phyloP scores from a whole-genome alignment of 2,888 invertebrate species.

The Neocrepidodera transversa region DNA sequence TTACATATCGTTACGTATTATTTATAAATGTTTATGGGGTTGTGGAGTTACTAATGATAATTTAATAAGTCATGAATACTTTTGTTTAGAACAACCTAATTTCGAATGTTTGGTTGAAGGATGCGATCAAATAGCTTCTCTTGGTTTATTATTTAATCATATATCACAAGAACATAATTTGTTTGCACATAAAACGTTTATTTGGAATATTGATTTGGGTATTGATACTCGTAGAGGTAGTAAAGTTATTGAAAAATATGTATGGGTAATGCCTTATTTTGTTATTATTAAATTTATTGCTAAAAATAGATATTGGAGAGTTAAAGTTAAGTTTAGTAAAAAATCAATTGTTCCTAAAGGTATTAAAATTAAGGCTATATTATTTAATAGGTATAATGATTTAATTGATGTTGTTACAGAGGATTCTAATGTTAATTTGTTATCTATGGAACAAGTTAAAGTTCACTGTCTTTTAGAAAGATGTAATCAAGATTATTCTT shows the following conservation, averaged over 20 bases:
- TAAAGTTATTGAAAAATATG: background rate
- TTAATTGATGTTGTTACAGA: background rate
- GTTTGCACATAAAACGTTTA: background rate
- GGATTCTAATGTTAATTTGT: background rate
- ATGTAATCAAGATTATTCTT: background rate
- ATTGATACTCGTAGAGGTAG: background rate
- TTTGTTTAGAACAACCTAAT: background rate
- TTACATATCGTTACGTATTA: background rate
- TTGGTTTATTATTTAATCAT: background rate
- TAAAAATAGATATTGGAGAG: background rate
- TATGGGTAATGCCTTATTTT: background rate
- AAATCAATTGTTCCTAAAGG: background rate
- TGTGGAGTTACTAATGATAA: background rate
- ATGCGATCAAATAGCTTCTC: too few species aligned
- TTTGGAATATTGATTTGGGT: background rate
- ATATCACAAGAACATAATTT: background rate
- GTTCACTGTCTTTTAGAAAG: background rate
- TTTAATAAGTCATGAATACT: background rate
- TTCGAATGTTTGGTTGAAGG: too few species aligned
- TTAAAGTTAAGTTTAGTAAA: background rate
- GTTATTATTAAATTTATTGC: background rate
- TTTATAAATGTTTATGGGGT: background rate
- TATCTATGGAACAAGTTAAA: background rate
- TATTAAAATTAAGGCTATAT: background rate
- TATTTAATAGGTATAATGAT: background rate